Evolutionary conservation across 23 tunicate species (phyloP).

Genomic region (Trididemnum clinides): DNA sequence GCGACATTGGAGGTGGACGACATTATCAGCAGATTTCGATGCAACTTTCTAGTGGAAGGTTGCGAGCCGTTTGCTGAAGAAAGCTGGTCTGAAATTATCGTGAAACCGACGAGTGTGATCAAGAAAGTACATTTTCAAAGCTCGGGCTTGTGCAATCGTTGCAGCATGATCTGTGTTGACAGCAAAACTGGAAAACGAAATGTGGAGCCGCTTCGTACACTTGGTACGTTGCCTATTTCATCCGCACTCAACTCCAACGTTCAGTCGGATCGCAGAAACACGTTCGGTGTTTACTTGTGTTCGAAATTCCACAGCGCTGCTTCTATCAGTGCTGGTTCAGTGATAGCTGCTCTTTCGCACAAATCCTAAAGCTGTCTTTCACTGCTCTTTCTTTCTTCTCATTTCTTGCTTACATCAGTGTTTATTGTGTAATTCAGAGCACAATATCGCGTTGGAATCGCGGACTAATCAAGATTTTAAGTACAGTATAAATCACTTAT

Average conservation of each 20-base stretch:
- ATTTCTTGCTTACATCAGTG: too few species aligned
- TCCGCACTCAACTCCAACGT: too few species aligned
- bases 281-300: constrained; percentile 38
- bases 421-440: too few species aligned
- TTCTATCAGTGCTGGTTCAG: too few species aligned
- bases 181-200: constrained; percentile 41
- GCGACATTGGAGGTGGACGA: constrained; percentile 6
- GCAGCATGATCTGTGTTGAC: constrained; percentile 77
- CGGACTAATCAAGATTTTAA: too few species aligned
- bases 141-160: constrained; percentile 64
- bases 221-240: constrained; percentile 53
- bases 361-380: too few species aligned
- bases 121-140: constrained; percentile 6
- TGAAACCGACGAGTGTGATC: not conserved
- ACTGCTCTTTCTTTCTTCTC: too few species aligned
- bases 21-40: constrained; percentile 50
- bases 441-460: too few species aligned
- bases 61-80: constrained; percentile 70
- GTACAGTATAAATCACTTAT: too few species aligned
- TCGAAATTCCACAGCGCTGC: too few species aligned
- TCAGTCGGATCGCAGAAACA: constrained; percentile 15
- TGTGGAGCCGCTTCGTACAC: constrained; percentile 51
- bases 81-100: constrained; percentile 27
- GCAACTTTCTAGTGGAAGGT: constrained; percentile 66
- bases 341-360: too few species aligned